These are phyloP conservation scores for Tetropium fuscum DNA, from an alignment of 2,888 invertebrate species.

Conservation along the genomic window DNA sequence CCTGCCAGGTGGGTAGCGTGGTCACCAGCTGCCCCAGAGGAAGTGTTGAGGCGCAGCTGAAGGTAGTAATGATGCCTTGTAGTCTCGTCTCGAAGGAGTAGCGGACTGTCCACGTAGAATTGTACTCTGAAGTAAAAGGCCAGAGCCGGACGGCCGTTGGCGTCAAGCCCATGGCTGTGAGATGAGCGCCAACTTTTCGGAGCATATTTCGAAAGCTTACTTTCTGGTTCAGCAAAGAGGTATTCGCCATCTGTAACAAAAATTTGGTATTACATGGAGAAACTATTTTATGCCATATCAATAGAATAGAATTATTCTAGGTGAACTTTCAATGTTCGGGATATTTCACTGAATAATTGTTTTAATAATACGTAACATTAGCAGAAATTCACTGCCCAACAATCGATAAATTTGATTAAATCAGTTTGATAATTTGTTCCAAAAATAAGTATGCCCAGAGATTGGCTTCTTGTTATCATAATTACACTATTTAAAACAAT, in stretches of 20 bases:
- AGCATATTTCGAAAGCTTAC: conserved; percentile 96
- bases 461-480: no score
- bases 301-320: no score
- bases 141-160: conserved; percentile 89
- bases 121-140: conserved; percentile 92
- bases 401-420: no score
- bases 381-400: no score
- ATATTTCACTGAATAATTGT: no score
- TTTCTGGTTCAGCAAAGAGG: conserved; percentile 94
- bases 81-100: conserved; percentile 90
- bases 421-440: no score
- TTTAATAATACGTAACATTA: no score
- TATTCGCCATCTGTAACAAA: conserved; percentile 91
- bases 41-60: conserved; percentile 91
- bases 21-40: conserved; percentile 74
- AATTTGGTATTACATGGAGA: no score
- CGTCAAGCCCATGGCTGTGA: conserved; percentile 91
- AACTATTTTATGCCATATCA: no score
- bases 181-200: conserved; percentile 97
- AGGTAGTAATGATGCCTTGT: conserved; percentile 95
- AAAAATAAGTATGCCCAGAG: no score
- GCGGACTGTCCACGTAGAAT: conserved; percentile 93
- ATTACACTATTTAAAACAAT: no score
- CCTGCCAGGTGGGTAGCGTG: conserved; percentile 85
- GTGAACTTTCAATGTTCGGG: no score